Percentiles rank a stretch among this genome's conserved stretches.
Conservation (phyloP, 2,888 invertebrate genomes). For the Halictus quadricinctus region DNA sequence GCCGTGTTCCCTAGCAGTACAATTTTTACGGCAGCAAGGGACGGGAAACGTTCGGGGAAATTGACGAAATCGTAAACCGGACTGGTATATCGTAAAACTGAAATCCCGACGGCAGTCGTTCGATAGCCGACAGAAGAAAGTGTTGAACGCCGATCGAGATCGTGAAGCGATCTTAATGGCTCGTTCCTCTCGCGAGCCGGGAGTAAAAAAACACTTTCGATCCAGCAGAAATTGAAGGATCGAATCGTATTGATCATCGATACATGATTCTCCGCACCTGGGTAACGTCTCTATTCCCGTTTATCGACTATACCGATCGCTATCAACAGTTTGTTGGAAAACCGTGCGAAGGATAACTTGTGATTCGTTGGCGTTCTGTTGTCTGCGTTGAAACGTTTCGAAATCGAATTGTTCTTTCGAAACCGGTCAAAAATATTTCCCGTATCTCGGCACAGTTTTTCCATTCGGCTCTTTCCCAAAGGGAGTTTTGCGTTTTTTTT, state of each 20-base stretch:
- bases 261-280: conserved; percentile 2
- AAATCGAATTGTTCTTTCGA: not conserved
- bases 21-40: conserved; percentile 45
- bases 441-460: not conserved
- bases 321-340: conserved; percentile 14
- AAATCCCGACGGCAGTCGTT: conserved; percentile 41
- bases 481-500: not conserved
- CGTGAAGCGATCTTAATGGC: conserved; percentile 57
- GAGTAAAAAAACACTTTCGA: conserved; percentile 31
- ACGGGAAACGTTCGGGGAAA: conserved; percentile 44
- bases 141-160: conserved; percentile 36
- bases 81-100: conserved; percentile 55
- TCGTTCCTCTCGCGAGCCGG: conserved; percentile 1
- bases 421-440: not conserved
- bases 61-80: conserved; percentile 63
- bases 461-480: not conserved
- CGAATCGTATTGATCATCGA: not conserved
- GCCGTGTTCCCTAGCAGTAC: not conserved
- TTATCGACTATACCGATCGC: conserved; percentile 40
- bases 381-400: not conserved
- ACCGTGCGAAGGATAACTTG: not conserved
- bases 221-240: not conserved
- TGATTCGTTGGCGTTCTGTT: not conserved
- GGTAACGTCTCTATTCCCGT: conserved; percentile 23
- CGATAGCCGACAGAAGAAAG: conserved; percentile 31